These are phyloP conservation scores for Leptoclinus maculatus DNA, from an alignment of 2,797 vertebrate genomes.

Conservation along the genomic window DNA sequence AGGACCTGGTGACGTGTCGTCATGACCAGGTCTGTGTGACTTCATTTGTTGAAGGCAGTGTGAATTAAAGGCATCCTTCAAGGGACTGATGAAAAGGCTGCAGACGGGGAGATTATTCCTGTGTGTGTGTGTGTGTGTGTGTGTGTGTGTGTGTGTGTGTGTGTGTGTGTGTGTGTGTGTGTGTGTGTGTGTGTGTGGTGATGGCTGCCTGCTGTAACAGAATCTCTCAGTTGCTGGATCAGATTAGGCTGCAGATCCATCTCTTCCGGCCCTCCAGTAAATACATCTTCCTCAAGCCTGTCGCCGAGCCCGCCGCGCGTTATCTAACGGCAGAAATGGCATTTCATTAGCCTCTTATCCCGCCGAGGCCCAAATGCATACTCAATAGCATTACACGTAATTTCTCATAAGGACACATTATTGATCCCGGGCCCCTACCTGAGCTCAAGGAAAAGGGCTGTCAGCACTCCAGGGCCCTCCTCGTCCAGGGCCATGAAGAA, in stretches of 20 bases:
- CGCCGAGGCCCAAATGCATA: slow-evolving; percentile 92
- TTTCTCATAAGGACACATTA: slow-evolving; percentile 99
- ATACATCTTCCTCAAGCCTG: slow-evolving; percentile 88
- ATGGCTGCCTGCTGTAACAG: slow-evolving; percentile 54
- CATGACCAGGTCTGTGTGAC: slow-evolving; percentile 14
- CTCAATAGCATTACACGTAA: slow-evolving; percentile 96
- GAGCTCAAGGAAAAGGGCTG: slow-evolving; percentile 93
- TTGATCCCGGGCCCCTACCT: slow-evolving; percentile 92
- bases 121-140: neutral
- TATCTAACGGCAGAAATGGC: slow-evolving; percentile 96
- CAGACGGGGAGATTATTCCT: slow-evolving; percentile 35
- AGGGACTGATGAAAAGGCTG: slow-evolving; percentile 49
- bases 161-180: neutral
- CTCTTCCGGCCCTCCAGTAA: slow-evolving; percentile 86
- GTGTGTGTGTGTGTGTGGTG: slow-evolving; percentile 12
- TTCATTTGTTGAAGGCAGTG: slow-evolving; percentile 30
- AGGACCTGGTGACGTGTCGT: neutral
- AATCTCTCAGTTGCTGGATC: slow-evolving; percentile 69
- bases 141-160: neutral
- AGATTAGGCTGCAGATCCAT: slow-evolving; percentile 88
- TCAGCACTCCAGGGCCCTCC: slow-evolving; percentile 89
- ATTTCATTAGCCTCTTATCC: slow-evolving; percentile 98
- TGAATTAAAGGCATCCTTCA: slow-evolving; percentile 46
- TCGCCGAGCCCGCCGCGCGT: slow-evolving; percentile 78
- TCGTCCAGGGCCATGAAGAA: slow-evolving; percentile 93